A percentile compares a stretch with the other conserved stretches of the same genome.
Conservation (phyloP, 2,797 vertebrate species). For the Hoplostethus mediterraneus region DNA sequence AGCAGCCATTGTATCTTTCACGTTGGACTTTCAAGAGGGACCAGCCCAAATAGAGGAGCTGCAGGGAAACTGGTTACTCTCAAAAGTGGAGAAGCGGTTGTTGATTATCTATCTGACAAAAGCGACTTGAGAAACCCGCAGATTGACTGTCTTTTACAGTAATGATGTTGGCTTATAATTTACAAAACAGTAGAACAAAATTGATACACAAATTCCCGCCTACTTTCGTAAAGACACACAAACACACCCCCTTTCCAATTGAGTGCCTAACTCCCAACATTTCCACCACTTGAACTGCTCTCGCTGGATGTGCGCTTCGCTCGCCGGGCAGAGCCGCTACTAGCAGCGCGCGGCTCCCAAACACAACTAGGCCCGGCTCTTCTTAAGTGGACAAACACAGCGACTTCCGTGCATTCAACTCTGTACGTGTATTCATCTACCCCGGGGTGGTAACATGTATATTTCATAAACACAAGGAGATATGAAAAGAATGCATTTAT, state of each 20-base stretch:
- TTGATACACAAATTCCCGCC: constrained; percentile 80
- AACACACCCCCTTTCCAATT: constrained; percentile 84
- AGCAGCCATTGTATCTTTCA: background rate
- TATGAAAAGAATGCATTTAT: constrained; percentile 27
- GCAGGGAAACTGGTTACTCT: constrained; percentile 8
- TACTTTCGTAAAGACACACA: constrained; percentile 82
- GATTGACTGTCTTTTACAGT: background rate
- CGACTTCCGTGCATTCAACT: constrained; percentile 20
- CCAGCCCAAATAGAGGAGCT: background rate
- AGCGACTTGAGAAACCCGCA: constrained; percentile 13
- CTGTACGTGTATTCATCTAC: background rate
- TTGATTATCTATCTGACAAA: too few species aligned
- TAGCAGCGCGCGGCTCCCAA: constrained; percentile 67
- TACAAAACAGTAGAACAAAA: constrained; percentile 3
- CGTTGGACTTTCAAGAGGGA: background rate
- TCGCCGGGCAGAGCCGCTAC: constrained; percentile 18
- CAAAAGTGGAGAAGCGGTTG: constrained; percentile 6
- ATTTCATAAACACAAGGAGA: constrained; percentile 1
- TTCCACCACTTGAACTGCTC: constrained; percentile 7
- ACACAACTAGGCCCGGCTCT: constrained; percentile 62
- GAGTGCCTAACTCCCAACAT: constrained; percentile 45
- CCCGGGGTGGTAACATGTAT: background rate
- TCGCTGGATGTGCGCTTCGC: constrained; percentile 27
- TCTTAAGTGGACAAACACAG: constrained; percentile 5
- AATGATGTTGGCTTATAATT: background rate